A percentile compares a stretch with the other conserved stretches of the same genome.
These are phyloP conservation scores for Eidolon dupreanum DNA, from an alignment of 2,797 vertebrate species.

Conservation along the genomic window DNA sequence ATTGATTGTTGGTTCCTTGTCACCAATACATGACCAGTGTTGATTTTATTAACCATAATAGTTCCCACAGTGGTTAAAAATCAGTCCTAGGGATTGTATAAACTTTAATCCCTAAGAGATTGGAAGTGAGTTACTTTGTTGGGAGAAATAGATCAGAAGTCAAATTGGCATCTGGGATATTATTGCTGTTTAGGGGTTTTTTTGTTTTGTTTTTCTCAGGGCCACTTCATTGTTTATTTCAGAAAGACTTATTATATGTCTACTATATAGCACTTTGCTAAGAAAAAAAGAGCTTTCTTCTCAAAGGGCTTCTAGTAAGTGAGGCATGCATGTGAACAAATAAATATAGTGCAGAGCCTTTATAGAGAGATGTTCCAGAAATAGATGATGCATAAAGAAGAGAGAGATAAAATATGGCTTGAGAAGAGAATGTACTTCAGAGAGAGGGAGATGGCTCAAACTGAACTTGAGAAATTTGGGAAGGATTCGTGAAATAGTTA, in stretches of 20 bases:
- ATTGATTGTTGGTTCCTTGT: neutral
- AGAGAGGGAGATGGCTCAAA: neutral
- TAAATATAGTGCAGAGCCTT: neutral
- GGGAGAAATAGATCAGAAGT: neutral
- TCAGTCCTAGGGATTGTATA: neutral
- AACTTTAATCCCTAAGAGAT: neutral
- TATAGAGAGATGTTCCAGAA: neutral
- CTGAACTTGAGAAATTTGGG: neutral
- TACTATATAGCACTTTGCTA: neutral
- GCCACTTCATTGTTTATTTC: neutral
- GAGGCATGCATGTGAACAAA: neutral
- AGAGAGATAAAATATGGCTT: neutral
- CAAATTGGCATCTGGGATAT: neutral
- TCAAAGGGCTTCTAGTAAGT: neutral
- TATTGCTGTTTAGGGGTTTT: neutral
- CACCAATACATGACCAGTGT: neutral
- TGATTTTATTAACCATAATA: neutral
- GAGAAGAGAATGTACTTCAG: neutral
- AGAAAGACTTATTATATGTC: neutral
- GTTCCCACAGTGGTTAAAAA: neutral
- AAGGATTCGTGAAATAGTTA: neutral
- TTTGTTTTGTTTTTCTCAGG: neutral
- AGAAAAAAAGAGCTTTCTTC: neutral
- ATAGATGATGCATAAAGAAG: neutral
- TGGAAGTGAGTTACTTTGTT: neutral